A percentile compares a stretch with the other conserved stretches of the same genome.
Conservation (phyloP, 2,888 invertebrate genomes). For the Scaptodrosophila latifasciaeformis region DNA sequence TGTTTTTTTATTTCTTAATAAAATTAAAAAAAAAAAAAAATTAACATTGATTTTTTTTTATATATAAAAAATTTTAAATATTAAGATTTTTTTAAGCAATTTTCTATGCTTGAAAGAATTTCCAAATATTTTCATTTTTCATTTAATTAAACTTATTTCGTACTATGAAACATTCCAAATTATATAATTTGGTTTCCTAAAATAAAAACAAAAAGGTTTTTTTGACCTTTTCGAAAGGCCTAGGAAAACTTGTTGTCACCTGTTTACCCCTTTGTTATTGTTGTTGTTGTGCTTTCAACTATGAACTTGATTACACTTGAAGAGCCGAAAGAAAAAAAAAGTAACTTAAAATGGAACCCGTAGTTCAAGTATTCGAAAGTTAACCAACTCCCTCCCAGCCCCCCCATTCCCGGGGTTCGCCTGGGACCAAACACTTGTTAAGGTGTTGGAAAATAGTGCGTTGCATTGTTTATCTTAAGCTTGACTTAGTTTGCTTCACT, state of each 20-base stretch:
- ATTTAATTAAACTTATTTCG: too few relatives aligned
- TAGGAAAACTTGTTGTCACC: constrained; percentile 39
- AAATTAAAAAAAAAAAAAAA: neutral
- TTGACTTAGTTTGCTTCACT: constrained; percentile 49
- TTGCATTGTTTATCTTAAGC: constrained; percentile 69
- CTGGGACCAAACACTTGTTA: constrained; percentile 62
- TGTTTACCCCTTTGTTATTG: constrained; percentile 33
- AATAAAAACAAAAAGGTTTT: too few relatives aligned
- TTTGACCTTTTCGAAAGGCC: too few relatives aligned
- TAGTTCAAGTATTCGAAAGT: too few relatives aligned
- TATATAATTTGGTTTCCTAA: too few relatives aligned
- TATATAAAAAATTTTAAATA: too few relatives aligned
- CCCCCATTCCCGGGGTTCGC: too few relatives aligned
- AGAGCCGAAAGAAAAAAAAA: constrained; percentile 32
- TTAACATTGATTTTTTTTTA: neutral
- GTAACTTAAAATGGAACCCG: constrained; percentile 20
- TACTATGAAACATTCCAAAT: neutral
- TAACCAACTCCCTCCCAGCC: too few relatives aligned
- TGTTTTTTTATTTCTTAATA: neutral
- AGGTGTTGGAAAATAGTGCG: constrained; percentile 69
- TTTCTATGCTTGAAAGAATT: too few relatives aligned
- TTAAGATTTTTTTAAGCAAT: too few relatives aligned
- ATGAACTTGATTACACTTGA: constrained; percentile 64
- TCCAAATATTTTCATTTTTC: too few relatives aligned
- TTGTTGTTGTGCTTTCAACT: constrained; percentile 55